phyloP scores from a whole-genome alignment of 2,797 vertebrate genomes.

The Ispidina picta region DNA sequence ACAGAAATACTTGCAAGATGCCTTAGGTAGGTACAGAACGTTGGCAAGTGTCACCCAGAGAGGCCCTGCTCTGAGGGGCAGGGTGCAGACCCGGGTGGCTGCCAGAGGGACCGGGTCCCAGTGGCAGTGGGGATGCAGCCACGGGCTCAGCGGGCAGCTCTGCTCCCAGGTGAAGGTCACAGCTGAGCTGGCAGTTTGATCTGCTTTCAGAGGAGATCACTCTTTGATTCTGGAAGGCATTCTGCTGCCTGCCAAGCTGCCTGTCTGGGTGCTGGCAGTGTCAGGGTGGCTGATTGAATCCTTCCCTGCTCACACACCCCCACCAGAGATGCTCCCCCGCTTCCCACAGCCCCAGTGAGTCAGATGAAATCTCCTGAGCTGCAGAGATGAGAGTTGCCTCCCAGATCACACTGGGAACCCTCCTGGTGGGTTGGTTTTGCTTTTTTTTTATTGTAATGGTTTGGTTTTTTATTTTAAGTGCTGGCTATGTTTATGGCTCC shows the following conservation, averaged over 20 bases:
- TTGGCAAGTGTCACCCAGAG: not conserved
- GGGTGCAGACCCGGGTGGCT: not conserved
- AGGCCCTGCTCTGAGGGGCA: not conserved
- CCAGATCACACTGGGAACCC: not conserved
- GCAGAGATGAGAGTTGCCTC: not conserved
- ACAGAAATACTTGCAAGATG: constrained; percentile 98
- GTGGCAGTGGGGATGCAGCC: not conserved
- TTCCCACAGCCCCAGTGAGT: not conserved
- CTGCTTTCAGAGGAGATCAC: not conserved
- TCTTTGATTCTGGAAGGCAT: not conserved
- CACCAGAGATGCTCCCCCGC: not conserved
- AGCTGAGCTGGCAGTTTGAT: not conserved
- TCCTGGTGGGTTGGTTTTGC: not conserved
- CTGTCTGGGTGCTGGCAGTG: not conserved
- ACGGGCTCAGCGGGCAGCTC: not conserved
- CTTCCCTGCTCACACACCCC: not conserved
- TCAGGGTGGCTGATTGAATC: not conserved
- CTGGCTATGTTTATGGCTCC: constrained; percentile 8
- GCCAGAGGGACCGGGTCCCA: not conserved
- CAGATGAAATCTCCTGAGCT: not conserved
- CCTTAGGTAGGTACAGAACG: constrained; percentile 85
- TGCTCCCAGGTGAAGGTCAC: constrained; percentile 10
- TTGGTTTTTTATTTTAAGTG: not conserved
- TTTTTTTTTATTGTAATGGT: not conserved
- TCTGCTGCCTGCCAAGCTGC: not conserved